Percentiles rank a stretch among this genome's conserved stretches.
These are phyloP conservation scores for Aeoliscus strigatus DNA, from an alignment of 2,797 vertebrate species.

Conservation along the genomic window DNA sequence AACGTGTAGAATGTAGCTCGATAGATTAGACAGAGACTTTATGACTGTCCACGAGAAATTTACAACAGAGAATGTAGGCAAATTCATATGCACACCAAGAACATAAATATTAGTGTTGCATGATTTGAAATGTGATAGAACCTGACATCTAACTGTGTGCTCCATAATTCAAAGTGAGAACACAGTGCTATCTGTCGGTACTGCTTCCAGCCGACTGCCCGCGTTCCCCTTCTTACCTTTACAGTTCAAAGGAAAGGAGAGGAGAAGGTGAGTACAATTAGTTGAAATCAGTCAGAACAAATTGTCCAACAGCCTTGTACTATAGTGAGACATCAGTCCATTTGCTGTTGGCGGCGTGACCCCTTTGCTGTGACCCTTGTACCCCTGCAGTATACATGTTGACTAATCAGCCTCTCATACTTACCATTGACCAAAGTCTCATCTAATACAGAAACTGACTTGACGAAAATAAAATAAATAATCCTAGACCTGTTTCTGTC, in stretches of 20 bases:
- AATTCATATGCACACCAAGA: slow-evolving; percentile 54
- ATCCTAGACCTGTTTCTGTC: slow-evolving; percentile 62
- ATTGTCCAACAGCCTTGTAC: slow-evolving; percentile 62
- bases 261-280: slow-evolving; percentile 72
- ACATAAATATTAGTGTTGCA: slow-evolving; percentile 57
- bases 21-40: too few species aligned
- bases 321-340: slow-evolving; percentile 50
- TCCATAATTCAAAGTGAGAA: slow-evolving; percentile 70
- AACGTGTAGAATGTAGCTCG: too few species aligned
- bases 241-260: slow-evolving; percentile 74
- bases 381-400: slow-evolving; percentile 35
- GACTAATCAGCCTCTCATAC: slow-evolving; percentile 48
- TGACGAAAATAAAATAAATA: slow-evolving; percentile 43
- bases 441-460: slow-evolving; percentile 51
- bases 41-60: too few species aligned
- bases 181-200: slow-evolving; percentile 66
- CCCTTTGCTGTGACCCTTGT: slow-evolving; percentile 42
- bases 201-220: slow-evolving; percentile 56
- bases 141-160: slow-evolving; percentile 63
- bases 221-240: slow-evolving; percentile 56
- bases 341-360: slow-evolving; percentile 51
- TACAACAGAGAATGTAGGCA: slow-evolving; percentile 20
- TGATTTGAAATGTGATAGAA: slow-evolving; percentile 52
- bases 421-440: slow-evolving; percentile 52
- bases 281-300: slow-evolving; percentile 74